Percentiles rank a stretch among this genome's conserved stretches.
Evolutionary conservation across 1,140 invertebrate species (phyloP).

Genomic region (Diorhabda elongata): DNA sequence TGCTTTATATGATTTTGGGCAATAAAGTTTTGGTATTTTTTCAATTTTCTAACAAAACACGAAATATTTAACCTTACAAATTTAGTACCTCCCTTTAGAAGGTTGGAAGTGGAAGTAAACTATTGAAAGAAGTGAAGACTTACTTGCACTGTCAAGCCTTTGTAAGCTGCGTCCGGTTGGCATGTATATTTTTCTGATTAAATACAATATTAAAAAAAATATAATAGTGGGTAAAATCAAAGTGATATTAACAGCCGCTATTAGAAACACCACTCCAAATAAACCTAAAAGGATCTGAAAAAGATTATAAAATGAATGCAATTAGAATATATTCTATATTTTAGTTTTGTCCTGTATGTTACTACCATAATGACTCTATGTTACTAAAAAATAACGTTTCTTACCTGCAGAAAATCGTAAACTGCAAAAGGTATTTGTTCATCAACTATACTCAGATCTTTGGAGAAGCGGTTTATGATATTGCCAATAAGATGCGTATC

Average conservation of each 20-base stretch:
- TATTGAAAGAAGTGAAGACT: constrained; percentile 26
- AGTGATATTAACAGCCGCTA: constrained; percentile 28
- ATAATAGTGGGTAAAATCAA: constrained; percentile 48
- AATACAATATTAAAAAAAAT: constrained; percentile 52
- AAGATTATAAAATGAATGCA: no score
- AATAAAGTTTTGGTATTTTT: neutral
- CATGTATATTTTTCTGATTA: constrained; percentile 57
- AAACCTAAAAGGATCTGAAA: constrained; percentile 33
- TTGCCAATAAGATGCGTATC: constrained; percentile 39
- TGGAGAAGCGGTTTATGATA: constrained; percentile 40
- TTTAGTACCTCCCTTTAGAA: neutral
- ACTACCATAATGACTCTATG: no score
- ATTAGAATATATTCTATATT: no score
- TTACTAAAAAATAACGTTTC: neutral
- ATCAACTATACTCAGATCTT: constrained; percentile 36
- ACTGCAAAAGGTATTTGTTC: constrained; percentile 49
- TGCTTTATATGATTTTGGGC: no score
- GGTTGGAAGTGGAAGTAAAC: neutral
- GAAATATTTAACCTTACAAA: neutral
- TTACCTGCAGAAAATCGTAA: constrained; percentile 15
- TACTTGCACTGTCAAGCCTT: constrained; percentile 61
- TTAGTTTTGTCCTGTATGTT: no score
- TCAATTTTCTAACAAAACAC: neutral
- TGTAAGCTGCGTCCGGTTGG: constrained; percentile 61
- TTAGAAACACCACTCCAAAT: constrained; percentile 29